phyloP scores from a whole-genome alignment of 2,797 vertebrate species.

The Eleutherodactylus coqui region DNA sequence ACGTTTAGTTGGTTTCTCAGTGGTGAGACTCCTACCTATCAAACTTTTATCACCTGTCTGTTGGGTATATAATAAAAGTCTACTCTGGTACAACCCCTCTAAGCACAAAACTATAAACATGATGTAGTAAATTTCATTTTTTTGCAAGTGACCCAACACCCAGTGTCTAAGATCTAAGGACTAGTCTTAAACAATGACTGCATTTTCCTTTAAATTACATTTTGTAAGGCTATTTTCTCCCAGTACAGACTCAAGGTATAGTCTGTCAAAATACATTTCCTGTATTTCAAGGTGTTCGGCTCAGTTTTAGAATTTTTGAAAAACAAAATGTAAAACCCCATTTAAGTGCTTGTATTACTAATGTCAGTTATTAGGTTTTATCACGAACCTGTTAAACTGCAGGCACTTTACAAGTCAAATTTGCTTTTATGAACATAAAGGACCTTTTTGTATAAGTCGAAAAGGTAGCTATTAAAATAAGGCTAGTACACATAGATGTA shows the following conservation, averaged over 20 bases:
- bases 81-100: too few relatives aligned
- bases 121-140: neutral
- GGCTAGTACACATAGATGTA: slow-evolving; percentile 46
- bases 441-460: slow-evolving; percentile 30
- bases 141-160: neutral
- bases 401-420: slow-evolving; percentile 45
- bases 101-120: neutral
- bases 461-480: slow-evolving; percentile 47
- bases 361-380: slow-evolving; percentile 49
- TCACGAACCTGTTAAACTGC: slow-evolving; percentile 26
- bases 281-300: neutral
- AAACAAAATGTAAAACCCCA: slow-evolving; percentile 1
- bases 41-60: too few relatives aligned
- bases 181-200: neutral
- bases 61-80: too few relatives aligned
- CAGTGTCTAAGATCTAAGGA: neutral
- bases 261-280: slow-evolving; percentile 19
- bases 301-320: neutral
- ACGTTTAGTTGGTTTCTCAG: too few relatives aligned
- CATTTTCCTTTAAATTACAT: neutral
- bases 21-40: too few relatives aligned
- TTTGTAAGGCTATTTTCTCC: neutral
- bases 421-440: slow-evolving; percentile 46
- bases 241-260: neutral
- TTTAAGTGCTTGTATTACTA: slow-evolving; percentile 34